Conservation (phyloP, 2,888 invertebrate genomes). For the Hedychridium roseum region DNA sequence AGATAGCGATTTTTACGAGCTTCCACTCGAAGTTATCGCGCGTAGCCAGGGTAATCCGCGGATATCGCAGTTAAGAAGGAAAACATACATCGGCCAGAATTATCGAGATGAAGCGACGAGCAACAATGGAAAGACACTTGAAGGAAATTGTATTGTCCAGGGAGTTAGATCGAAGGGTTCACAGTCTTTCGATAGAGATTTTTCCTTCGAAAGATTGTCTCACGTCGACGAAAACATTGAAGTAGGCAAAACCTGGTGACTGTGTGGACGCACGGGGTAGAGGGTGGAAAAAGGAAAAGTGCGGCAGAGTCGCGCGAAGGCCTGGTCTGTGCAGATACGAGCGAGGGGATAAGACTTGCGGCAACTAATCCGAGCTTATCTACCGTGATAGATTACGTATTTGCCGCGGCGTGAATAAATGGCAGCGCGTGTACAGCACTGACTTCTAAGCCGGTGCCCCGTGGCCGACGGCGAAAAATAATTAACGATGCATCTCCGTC, state of each 20-base stretch:
- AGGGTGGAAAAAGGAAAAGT: not conserved
- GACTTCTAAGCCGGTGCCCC: conserved; percentile 4
- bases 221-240: too few species aligned
- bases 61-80: not conserved
- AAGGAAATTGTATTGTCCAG: not conserved
- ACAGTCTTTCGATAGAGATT: too few species aligned
- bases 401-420: conserved; percentile 38
- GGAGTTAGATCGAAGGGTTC: too few species aligned
- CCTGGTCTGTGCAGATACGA: conserved; percentile 26
- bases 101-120: not conserved
- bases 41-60: not conserved
- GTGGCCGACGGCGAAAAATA: conserved; percentile 16
- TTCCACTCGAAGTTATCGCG: too few species aligned
- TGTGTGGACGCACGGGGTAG: too few species aligned
- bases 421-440: conserved; percentile 1
- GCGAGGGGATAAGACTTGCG: conserved; percentile 29
- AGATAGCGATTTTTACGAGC: too few species aligned
- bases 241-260: too few species aligned
- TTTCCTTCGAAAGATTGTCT: too few species aligned
- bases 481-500: conserved; percentile 19
- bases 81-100: not conserved
- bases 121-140: not conserved
- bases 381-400: conserved; percentile 39
- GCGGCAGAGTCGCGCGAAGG: not conserved
- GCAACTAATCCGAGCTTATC: conserved; percentile 40